Evolutionary conservation across 2,888 invertebrate genomes (phyloP).

Genomic region (Pollenia labialis): DNA sequence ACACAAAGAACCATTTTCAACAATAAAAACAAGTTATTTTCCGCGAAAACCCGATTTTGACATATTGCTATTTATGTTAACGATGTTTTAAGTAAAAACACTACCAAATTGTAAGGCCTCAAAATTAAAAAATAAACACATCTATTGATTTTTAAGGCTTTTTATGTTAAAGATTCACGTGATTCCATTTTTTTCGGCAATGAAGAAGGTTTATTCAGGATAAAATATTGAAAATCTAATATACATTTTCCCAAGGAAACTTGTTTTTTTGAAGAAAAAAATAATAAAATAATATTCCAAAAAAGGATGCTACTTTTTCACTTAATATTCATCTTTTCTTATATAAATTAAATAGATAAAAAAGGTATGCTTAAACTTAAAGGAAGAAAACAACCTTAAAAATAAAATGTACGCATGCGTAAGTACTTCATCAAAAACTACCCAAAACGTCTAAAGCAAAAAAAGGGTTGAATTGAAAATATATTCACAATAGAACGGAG

Average conservation of each 20-base stretch:
- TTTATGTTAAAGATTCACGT: no score
- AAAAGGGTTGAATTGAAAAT: constrained; percentile 55
- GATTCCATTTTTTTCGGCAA: no score
- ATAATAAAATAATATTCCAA: constrained; percentile 6
- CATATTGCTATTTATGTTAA: no score
- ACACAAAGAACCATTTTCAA: no score
- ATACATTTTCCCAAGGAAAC: constrained; percentile 56
- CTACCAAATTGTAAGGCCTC: no score
- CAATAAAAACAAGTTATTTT: no score
- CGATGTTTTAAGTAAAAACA: no score
- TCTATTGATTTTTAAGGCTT: no score
- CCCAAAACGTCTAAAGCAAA: constrained; percentile 23
- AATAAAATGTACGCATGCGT: constrained; percentile 33
- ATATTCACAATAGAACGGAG: constrained; percentile 1
- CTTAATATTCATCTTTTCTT: neutral
- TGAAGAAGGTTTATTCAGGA: no score
- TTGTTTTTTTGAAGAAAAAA: constrained; percentile 17
- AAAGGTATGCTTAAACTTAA: constrained; percentile 1
- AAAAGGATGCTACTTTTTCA: neutral
- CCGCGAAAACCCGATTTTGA: no score
- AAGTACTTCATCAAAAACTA: constrained; percentile 31
- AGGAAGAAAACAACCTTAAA: constrained; percentile 12
- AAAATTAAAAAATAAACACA: no score
- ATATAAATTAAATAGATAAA: constrained; percentile 23
- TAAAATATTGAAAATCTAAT: neutral